Evolutionary conservation across 2,113 vertebrate species (phyloP), one percentile per base, ranked within the genome.

Genomic region (Nothoprocta perdicaria): DNA sequence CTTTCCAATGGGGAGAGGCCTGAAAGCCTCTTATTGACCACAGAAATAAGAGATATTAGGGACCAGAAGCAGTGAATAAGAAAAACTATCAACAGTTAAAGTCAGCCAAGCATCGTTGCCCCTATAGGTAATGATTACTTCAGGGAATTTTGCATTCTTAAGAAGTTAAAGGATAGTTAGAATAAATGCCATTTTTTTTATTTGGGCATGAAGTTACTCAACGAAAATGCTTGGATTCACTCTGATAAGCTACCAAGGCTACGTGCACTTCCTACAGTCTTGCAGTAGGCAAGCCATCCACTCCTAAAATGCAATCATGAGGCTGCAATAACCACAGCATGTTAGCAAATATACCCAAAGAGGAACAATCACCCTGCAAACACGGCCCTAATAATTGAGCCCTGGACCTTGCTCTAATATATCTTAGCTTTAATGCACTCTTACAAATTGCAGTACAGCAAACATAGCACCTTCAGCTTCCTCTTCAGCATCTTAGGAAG

Each of bases 11-110:
- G 3, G 79, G 92, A 81, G 75, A 88, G 33, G 84, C 62, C 75
- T 86, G 31, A 96, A 96, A 87, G 53, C 62, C 77, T 72, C 90
- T 80, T 89, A 83, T 35, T 92, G 92, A 90, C 53, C 86, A 82
- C 45, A 83, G n/a, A 97, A 89, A 76, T 79, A 84, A 27, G 84
- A 94, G 91, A 89, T 78, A 82, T 84, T 57, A 71, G 2, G 67
- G 92, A 61, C 65, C 3, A 76, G 65, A n/a, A 79, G 71, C 4
- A 76, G 74, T 0, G 0, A 8, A 66, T 6, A 93, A 80, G 77
- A 60, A 93, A 93, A 93, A 75, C 81, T 87, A 91, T 89, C 89
- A 80, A 63, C 65, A 62, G 50, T 73, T 89, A 80, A 92, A 85
- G 88, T 41, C 57, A 48, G 83, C 31, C 53, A 23, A 78, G 83